Percentiles rank a stretch among this genome's conserved stretches.
Evolutionary conservation across 2,113 vertebrate species (phyloP).

Genomic region (Calidris pugnax): DNA sequence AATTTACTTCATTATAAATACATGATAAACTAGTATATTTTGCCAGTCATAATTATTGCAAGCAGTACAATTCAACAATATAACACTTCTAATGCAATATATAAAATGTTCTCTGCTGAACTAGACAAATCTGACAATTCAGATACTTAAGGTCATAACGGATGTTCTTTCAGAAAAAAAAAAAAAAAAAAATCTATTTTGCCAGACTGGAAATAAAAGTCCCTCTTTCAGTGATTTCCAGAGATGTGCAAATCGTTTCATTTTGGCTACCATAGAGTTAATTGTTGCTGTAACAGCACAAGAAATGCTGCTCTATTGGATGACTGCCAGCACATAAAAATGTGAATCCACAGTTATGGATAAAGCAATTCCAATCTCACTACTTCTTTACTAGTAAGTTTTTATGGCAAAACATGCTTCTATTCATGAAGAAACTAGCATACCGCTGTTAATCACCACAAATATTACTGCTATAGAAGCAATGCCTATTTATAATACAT

Average conservation of each 20-base stretch:
- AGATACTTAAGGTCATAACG: neutral
- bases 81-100: neutral
- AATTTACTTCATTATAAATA: neutral
- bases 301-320: conserved; percentile 38
- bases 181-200: neutral
- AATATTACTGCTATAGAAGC: neutral
- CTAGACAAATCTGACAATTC: neutral
- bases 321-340: conserved; percentile 44
- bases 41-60: neutral
- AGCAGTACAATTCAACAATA: neutral
- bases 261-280: conserved; percentile 57
- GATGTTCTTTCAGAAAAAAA: neutral
- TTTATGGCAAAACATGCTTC: conserved; percentile 19
- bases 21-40: neutral
- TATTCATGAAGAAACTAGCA: conserved; percentile 18
- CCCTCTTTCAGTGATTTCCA: neutral
- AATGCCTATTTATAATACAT: neutral
- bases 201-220: conserved; percentile 15
- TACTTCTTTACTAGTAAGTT: neutral
- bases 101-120: neutral
- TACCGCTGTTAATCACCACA: neutral
- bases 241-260: conserved; percentile 3
- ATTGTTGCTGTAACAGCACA: conserved; percentile 43
- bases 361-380: conserved; percentile 20
- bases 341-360: conserved; percentile 16